Evolutionary conservation across 2,113 vertebrate species (phyloP).

Genomic region (Oreotrochilus melanogaster): DNA sequence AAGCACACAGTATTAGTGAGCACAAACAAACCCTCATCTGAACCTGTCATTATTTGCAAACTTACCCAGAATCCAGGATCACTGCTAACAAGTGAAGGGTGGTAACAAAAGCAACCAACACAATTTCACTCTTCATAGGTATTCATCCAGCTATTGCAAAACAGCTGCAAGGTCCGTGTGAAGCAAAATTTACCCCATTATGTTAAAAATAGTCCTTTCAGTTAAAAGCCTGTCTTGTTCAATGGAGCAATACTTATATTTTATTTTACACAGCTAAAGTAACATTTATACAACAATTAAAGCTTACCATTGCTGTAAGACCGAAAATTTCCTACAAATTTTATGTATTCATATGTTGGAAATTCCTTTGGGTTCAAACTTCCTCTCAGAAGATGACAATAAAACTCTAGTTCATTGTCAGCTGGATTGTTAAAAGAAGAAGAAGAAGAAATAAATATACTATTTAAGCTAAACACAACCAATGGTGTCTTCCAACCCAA

Average conservation of each 20-base stretch:
- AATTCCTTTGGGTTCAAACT: conserved; percentile 87
- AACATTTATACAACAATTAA: conserved; percentile 62
- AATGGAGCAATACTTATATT: conserved; percentile 20
- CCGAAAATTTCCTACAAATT: conserved; percentile 87
- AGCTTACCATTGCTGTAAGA: conserved; percentile 86
- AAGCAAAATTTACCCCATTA: neutral
- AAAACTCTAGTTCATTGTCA: conserved; percentile 86
- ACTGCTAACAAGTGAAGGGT: neutral
- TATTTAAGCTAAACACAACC: conserved; percentile 54
- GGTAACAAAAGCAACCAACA: conserved; percentile 10
- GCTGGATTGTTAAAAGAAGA: conserved; percentile 77
- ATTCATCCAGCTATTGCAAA: neutral
- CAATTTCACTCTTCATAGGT: neutral
- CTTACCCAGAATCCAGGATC: neutral
- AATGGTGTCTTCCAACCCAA: conserved; percentile 17
- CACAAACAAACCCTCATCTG: neutral
- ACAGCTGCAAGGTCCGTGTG: neutral
- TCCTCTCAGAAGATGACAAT: conserved; percentile 88
- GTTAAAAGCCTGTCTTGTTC: conserved; percentile 31
- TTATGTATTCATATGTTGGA: conserved; percentile 88
- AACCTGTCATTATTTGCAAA: neutral
- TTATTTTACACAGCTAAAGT: conserved; percentile 60
- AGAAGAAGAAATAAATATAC: conserved; percentile 64
- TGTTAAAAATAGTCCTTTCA: conserved; percentile 20
- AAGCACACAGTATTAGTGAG: neutral